These are phyloP conservation scores for Hoplias malabaricus DNA, from an alignment of 2,113 vertebrate species.

Conservation along the genomic window DNA sequence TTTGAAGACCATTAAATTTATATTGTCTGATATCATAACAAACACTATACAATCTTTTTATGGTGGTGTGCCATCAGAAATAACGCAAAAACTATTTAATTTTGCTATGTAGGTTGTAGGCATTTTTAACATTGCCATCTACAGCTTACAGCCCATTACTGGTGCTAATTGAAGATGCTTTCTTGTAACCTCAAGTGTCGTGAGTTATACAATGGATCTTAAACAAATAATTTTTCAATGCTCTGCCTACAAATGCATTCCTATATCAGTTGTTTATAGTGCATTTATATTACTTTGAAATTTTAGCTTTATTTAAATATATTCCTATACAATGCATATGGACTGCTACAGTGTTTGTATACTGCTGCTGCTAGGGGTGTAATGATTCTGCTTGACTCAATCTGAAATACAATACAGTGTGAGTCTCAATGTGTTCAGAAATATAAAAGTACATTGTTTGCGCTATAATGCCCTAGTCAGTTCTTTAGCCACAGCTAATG, in stretches of 20 bases:
- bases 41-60: slow-evolving; percentile 11
- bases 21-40: not conserved
- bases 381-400: no score
- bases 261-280: not conserved
- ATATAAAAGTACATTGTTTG: no score
- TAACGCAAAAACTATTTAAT: not conserved
- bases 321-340: no score
- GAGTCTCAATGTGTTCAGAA: no score
- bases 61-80: slow-evolving; percentile 16
- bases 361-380: no score
- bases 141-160: not conserved
- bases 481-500: no score
- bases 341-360: no score
- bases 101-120: not conserved
- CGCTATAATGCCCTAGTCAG: no score
- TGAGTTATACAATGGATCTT: not conserved
- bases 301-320: no score
- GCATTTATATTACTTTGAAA: no score
- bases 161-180: slow-evolving; percentile 13
- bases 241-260: not conserved
- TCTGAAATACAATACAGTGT: no score
- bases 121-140: slow-evolving; percentile 14
- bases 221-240: not conserved
- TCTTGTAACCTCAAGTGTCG: not conserved
- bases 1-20: not conserved